These are phyloP conservation scores for Daboia siamensis DNA, from an alignment of 2,113 vertebrate species.

Conservation along the genomic window DNA sequence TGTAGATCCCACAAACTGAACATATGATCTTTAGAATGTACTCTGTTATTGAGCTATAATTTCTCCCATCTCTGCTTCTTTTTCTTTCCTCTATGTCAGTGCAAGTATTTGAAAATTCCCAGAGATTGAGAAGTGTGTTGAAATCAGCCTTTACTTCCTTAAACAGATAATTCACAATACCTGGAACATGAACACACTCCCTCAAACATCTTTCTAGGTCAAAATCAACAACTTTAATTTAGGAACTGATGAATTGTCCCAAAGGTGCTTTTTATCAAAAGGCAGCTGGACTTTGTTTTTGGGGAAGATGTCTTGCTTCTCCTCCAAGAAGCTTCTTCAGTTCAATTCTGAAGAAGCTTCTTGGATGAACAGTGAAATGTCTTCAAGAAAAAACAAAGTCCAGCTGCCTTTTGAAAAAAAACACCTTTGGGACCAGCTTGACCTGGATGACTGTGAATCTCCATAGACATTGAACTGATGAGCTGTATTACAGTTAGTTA, in stretches of 20 bases:
- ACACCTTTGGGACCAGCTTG: background rate
- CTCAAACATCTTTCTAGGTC: background rate
- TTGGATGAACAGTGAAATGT: no score
- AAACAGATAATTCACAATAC: background rate
- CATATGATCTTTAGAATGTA: background rate
- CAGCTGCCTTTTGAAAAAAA: no score
- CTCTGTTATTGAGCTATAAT: background rate
- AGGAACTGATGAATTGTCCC: background rate
- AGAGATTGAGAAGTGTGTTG: background rate
- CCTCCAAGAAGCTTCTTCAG: no score
- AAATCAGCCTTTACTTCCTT: background rate
- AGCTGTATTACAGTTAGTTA: background rate
- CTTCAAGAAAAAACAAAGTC: no score
- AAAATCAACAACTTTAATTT: background rate
- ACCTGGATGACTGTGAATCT: background rate
- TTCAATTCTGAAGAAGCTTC: no score
- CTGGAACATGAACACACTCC: background rate
- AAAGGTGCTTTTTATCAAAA: background rate
- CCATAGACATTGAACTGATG: background rate
- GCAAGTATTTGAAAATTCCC: background rate
- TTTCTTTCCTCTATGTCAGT: background rate
- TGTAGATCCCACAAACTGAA: background rate
- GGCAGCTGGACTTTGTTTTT: background rate
- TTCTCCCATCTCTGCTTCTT: background rate
- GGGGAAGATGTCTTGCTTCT: background rate